Conservation (phyloP, 2,888 invertebrate genomes). For the Polia nebulosa region DNA sequence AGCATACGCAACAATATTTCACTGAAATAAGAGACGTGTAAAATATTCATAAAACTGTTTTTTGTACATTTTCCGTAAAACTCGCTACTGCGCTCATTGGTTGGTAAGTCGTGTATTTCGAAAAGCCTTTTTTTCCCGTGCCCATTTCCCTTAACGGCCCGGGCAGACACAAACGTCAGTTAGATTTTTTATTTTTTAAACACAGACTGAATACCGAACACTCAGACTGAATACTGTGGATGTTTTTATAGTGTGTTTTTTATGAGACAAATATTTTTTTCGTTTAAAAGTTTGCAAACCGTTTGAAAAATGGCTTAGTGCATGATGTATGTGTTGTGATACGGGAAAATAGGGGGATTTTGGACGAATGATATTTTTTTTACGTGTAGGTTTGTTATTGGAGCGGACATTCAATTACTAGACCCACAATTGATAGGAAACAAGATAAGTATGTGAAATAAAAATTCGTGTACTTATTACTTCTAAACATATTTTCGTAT, state of each 20-base stretch:
- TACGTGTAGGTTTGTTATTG: not conserved
- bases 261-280: slow-evolving; percentile 33
- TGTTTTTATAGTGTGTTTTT: slow-evolving; percentile 36
- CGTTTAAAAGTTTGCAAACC: slow-evolving; percentile 32
- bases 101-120: slow-evolving; percentile 8
- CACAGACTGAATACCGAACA: slow-evolving; percentile 22
- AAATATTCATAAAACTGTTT: slow-evolving; percentile 11
- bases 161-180: slow-evolving; percentile 41
- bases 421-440: not conserved
- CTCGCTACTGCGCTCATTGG: not conserved
- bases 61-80: slow-evolving; percentile 7
- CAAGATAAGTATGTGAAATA: not conserved
- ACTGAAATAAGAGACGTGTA: slow-evolving; percentile 15
- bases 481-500: too few relatives aligned
- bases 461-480: not conserved
- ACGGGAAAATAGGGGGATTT: slow-evolving; percentile 1
- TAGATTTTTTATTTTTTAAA: slow-evolving; percentile 27
- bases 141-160: slow-evolving; percentile 24
- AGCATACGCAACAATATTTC: slow-evolving; percentile 25
- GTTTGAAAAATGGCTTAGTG: slow-evolving; percentile 31
- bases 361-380: slow-evolving; percentile 12
- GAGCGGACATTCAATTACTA: slow-evolving; percentile 8
- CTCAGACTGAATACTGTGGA: slow-evolving; percentile 17
- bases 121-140: slow-evolving; percentile 23
- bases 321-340: slow-evolving; percentile 11